Evolutionary conservation across 2,888 invertebrate genomes (phyloP).

Genomic region (Quadroppia sp.): DNA sequence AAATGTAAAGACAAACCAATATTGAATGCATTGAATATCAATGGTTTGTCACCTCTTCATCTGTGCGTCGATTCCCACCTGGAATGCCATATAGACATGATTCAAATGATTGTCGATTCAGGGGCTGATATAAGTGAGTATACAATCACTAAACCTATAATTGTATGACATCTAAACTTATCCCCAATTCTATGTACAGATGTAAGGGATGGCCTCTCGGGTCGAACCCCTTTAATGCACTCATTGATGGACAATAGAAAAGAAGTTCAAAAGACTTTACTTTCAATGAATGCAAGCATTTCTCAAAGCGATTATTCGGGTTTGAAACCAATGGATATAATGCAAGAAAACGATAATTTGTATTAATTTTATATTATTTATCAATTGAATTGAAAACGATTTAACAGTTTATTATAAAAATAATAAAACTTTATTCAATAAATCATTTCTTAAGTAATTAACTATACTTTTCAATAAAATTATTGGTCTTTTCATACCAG

Average conservation of each 20-base stretch:
- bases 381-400: too few relatives aligned
- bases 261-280: background rate
- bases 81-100: background rate
- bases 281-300: background rate
- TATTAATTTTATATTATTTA: background rate
- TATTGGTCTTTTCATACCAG: too few relatives aligned
- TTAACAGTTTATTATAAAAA: too few relatives aligned
- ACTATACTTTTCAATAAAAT: too few relatives aligned
- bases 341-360: slow-evolving; percentile 20
- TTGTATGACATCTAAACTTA: background rate
- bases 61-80: background rate
- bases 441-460: too few relatives aligned
- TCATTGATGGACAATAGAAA: slow-evolving; percentile 10
- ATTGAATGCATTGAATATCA: slow-evolving; percentile 8
- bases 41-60: slow-evolving; percentile 21
- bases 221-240: slow-evolving; percentile 18
- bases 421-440: too few relatives aligned
- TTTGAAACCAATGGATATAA: slow-evolving; percentile 7
- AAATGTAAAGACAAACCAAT: background rate
- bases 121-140: slow-evolving; percentile 31
- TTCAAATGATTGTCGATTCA: background rate
- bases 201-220: slow-evolving; percentile 27
- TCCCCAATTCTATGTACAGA: slow-evolving; percentile 6
- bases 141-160: background rate
- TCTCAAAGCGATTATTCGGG: slow-evolving; percentile 17